Conservation (phyloP, 2,797 vertebrate species). For the Anolis apletophallus region DNA sequence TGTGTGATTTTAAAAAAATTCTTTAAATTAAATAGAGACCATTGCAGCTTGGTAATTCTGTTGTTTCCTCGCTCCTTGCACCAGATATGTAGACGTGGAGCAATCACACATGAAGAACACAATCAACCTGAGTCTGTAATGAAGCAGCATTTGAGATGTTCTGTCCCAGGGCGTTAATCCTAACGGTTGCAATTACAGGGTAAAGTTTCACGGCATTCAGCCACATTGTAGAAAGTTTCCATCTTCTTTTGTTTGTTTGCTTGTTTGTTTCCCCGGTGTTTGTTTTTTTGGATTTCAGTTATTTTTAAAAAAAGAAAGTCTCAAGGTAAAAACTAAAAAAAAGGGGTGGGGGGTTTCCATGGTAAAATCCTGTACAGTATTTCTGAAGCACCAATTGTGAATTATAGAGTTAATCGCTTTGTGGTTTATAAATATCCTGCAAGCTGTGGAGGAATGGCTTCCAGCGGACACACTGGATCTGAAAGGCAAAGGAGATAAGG, state of each 20-base stretch:
- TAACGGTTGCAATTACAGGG: conserved; percentile 82
- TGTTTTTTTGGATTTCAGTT: conserved; percentile 74
- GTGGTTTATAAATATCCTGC: conserved; percentile 75
- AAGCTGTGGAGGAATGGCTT: conserved; percentile 77
- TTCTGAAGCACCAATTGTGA: conserved; percentile 90
- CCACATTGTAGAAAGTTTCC: conserved; percentile 84
- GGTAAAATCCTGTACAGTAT: conserved; percentile 91
- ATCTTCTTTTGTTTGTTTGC: conserved; percentile 53
- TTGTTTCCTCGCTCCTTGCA: conserved; percentile 73
- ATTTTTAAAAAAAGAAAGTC: conserved; percentile 82
- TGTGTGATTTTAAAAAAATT: conserved; percentile 77
- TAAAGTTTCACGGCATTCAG: conserved; percentile 82
- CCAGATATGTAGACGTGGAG: conserved; percentile 75
- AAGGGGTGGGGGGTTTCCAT: conserved; percentile 79
- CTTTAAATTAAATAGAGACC: conserved; percentile 81
- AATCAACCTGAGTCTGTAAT: conserved; percentile 96
- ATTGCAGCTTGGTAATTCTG: conserved; percentile 70
- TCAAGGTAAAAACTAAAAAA: conserved; percentile 83
- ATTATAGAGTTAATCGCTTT: conserved; percentile 80
- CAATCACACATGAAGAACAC: conserved; percentile 82
- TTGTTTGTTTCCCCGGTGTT: conserved; percentile 71
- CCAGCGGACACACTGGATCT: conserved; percentile 74
- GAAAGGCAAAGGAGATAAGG: conserved; percentile 60
- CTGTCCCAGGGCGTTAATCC: conserved; percentile 90
- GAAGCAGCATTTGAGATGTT: conserved; percentile 97